Evolutionary conservation across 1,140 invertebrate genomes (phyloP).

Genomic region (Pseudachorutes palmiensis): DNA sequence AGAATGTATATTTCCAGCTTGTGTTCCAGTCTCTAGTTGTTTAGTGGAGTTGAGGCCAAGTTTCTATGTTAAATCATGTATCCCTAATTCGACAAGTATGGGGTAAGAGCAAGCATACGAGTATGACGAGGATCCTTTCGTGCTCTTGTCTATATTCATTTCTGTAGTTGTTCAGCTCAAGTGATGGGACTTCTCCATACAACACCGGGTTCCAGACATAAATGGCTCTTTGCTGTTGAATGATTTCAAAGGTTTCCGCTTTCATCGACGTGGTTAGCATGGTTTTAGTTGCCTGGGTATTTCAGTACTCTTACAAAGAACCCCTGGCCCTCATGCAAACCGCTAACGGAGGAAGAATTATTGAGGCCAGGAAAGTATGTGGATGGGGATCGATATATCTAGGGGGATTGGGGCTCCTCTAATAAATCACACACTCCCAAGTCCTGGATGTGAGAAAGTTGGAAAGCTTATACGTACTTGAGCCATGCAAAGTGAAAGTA

Average conservation of each 20-base stretch:
- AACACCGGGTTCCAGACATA: not conserved
- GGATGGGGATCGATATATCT: not conserved
- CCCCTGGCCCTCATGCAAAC: not conserved
- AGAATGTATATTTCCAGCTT: too few relatives aligned
- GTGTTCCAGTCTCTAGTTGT: too few relatives aligned
- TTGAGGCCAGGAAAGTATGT: too few relatives aligned
- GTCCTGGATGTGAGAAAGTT: too few relatives aligned
- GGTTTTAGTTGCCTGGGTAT: too few relatives aligned
- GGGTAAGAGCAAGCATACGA: not conserved
- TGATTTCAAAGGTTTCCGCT: not conserved
- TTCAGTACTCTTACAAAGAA: too few relatives aligned
- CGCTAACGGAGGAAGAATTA: not conserved
- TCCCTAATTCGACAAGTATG: slow-evolving; percentile 8
- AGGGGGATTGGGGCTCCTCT: not conserved
- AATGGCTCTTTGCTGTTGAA: not conserved
- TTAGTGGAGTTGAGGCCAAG: too few relatives aligned
- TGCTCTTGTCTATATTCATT: not conserved
- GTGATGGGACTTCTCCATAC: not conserved
- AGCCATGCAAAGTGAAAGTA: not conserved
- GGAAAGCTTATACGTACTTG: too few relatives aligned
- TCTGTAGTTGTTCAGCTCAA: not conserved
- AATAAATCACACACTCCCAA: not conserved
- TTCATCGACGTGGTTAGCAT: too few relatives aligned
- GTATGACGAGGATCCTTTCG: not conserved
- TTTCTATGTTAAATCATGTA: slow-evolving; percentile 1